phyloP scores from a whole-genome alignment of 2,797 vertebrate species.

The Sebastes glaucus region DNA sequence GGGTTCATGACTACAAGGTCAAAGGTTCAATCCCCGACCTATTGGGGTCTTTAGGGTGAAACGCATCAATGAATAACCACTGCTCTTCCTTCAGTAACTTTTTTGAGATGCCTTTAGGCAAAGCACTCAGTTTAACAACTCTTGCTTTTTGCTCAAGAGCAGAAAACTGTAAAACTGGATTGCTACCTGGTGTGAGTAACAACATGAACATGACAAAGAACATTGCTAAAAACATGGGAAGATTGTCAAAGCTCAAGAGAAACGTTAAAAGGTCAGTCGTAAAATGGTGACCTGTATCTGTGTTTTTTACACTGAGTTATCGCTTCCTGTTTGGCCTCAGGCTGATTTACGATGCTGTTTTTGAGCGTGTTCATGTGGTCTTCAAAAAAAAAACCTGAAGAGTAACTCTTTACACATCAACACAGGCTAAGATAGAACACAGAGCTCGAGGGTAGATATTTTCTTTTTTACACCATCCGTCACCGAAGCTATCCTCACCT shows the following conservation, averaged over 20 bases:
- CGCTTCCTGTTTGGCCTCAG: neutral
- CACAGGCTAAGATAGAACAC: conserved; percentile 15
- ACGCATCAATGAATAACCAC: neutral
- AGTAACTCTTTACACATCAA: conserved; percentile 12
- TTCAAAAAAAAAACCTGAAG: neutral
- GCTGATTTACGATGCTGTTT: conserved; percentile 36
- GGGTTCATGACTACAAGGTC: neutral
- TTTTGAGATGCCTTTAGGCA: neutral
- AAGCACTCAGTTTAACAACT: neutral
- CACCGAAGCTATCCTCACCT: conserved; percentile 7
- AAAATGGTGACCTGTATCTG: conserved; percentile 5
- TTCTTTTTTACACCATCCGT: conserved; percentile 22
- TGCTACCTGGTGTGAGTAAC: neutral
- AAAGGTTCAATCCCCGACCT: neutral
- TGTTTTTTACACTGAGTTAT: conserved; percentile 1
- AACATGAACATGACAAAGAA: conserved; percentile 1
- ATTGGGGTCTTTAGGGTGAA: neutral
- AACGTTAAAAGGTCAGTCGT: conserved; percentile 10
- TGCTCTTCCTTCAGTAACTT: neutral
- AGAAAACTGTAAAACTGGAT: neutral
- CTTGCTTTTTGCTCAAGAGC: neutral
- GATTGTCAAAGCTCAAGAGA: neutral
- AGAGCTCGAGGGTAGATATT: conserved; percentile 34
- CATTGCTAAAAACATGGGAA: conserved; percentile 1
- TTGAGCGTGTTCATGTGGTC: conserved; percentile 13